A percentile compares a stretch with the other conserved stretches of the same genome.
These are phyloP conservation scores for Anagyrus pseudococci DNA, from an alignment of 2,888 invertebrate genomes.

Conservation along the genomic window DNA sequence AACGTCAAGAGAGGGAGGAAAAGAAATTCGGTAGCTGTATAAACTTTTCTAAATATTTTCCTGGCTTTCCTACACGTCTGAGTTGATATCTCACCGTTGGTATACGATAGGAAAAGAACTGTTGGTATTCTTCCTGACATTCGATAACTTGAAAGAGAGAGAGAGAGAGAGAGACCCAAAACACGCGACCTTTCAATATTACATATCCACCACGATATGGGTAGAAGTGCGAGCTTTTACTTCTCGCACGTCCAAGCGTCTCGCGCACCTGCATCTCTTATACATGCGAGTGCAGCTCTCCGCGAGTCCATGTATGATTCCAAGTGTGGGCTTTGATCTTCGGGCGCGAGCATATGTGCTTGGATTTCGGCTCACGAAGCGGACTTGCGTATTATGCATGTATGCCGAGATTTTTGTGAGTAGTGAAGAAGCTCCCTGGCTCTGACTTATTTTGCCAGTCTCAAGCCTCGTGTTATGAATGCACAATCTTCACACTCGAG, in stretches of 20 bases:
- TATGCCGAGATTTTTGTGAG: conserved; percentile 41
- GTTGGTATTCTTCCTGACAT: too few relatives aligned
- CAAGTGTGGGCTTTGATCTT: conserved; percentile 40
- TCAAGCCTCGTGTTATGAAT: conserved; percentile 36
- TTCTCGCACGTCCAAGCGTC: conserved; percentile 16
- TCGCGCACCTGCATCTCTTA: conserved; percentile 39
- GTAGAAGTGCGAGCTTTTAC: conserved; percentile 28
- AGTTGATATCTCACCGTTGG: conserved; percentile 50
- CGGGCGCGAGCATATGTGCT: conserved; percentile 19
- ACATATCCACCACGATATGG: conserved; percentile 24
- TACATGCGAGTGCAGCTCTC: background rate
- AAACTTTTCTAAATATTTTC: conserved; percentile 53
- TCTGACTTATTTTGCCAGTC: conserved; percentile 25
- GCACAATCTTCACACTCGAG: too few relatives aligned
- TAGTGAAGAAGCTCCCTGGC: too few relatives aligned
- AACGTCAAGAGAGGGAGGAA: conserved; percentile 38
- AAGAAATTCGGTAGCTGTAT: conserved; percentile 52
- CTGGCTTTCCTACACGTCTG: conserved; percentile 5
- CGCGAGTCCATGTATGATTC: conserved; percentile 1
- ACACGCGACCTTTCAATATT: conserved; percentile 46
- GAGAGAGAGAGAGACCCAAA: too few relatives aligned
- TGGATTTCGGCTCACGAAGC: conserved; percentile 41
- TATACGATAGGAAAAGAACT: too few relatives aligned
- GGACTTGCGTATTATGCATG: conserved; percentile 43
- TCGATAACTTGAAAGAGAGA: too few relatives aligned